Evolutionary conservation across 2,888 invertebrate genomes (phyloP).

Genomic region (Leucania comma): DNA sequence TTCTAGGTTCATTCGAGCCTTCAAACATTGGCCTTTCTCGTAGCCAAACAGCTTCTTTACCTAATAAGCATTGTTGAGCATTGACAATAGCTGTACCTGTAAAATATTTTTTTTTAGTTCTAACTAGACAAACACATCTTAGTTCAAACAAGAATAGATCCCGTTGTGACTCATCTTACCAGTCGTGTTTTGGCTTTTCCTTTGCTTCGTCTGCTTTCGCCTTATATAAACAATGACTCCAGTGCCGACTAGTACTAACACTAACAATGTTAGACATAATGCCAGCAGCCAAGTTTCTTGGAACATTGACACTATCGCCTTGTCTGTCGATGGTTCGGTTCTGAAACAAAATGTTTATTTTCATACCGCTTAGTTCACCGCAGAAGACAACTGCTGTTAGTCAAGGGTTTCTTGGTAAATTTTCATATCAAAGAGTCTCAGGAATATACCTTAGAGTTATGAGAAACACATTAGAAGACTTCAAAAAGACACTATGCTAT

Average conservation of each 20-base stretch:
- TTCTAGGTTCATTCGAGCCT: conserved; percentile 85
- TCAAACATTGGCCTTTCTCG: conserved; percentile 85
- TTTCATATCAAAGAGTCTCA: conserved; percentile 4
- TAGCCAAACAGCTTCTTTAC: conserved; percentile 88
- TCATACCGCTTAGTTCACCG: conserved; percentile 44
- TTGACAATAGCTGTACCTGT: conserved; percentile 83
- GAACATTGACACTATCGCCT: conserved; percentile 87
- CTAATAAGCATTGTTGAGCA: conserved; percentile 86
- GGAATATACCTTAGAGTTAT: conserved; percentile 2
- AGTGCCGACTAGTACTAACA: conserved; percentile 81
- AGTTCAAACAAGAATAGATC: conserved; percentile 25
- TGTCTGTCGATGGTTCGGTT: conserved; percentile 88
- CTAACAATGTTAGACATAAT: conserved; percentile 83
- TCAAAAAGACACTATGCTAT: conserved; percentile 5
- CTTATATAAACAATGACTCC: conserved; percentile 84
- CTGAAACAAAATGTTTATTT: conserved; percentile 78
- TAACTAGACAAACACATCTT: conserved; percentile 22
- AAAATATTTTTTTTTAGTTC: conserved; percentile 48
- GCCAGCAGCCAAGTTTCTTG: conserved; percentile 88
- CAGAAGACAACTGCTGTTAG: conserved; percentile 47
- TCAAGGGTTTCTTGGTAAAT: conserved; percentile 28
- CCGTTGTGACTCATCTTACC: conserved; percentile 71
- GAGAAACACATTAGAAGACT: conserved; percentile 10
- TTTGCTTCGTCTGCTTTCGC: conserved; percentile 82
- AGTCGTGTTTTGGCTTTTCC: conserved; percentile 83